Percentiles rank a stretch among this genome's conserved stretches.
Conservation (phyloP, 2,888 invertebrate genomes). For the Ormyrus thymus region DNA sequence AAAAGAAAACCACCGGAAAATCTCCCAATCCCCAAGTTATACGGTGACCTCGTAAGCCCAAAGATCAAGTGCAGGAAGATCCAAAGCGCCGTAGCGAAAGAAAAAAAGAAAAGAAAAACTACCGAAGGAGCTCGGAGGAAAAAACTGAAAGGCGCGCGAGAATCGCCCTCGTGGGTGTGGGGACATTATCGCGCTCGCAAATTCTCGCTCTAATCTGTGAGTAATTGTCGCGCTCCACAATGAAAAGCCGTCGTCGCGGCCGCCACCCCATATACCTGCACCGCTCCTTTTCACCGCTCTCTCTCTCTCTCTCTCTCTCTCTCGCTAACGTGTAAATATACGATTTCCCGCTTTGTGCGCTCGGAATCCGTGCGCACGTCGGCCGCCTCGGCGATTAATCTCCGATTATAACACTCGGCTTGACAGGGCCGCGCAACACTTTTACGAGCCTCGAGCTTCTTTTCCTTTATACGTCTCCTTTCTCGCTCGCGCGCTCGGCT, state of each 20-base stretch:
- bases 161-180: neutral
- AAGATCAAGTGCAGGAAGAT: constrained; percentile 63
- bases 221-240: constrained; percentile 69
- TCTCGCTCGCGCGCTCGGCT: neutral
- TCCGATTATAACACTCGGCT: constrained; percentile 71
- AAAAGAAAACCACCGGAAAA: no score
- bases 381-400: constrained; percentile 68
- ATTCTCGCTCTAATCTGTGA: constrained; percentile 73
- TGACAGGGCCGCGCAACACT: constrained; percentile 70
- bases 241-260: constrained; percentile 55
- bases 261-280: neutral
- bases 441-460: constrained; percentile 62
- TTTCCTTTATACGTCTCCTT: neutral
- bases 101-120: constrained; percentile 35
- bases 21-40: no score
- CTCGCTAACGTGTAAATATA: constrained; percentile 32
- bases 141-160: neutral
- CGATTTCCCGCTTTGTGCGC: constrained; percentile 59
- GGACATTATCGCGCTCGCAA: constrained; percentile 64
- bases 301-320: constrained; percentile 49
- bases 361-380: constrained; percentile 51
- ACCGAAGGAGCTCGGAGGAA: constrained; percentile 30
- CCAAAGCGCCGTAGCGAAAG: neutral
- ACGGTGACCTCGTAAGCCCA: constrained; percentile 62
- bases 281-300: constrained; percentile 60